phyloP scores from a whole-genome alignment of 1,140 invertebrate species.

The Drosophila funebris region DNA sequence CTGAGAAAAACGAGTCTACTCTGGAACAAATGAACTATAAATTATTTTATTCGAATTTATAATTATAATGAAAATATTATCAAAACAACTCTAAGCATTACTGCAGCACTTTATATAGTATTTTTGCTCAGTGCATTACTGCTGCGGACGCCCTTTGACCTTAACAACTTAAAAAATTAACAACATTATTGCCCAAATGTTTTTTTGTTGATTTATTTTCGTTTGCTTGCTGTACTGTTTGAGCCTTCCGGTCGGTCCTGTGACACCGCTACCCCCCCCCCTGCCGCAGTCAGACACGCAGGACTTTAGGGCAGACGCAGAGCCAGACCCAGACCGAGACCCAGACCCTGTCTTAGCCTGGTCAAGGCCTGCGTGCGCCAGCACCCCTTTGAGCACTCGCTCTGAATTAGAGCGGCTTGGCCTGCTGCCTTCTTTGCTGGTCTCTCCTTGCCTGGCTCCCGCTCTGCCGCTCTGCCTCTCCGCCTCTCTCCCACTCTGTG shows the following conservation, averaged over 20 bases:
- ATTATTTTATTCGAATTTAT: background rate
- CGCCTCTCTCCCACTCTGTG: background rate
- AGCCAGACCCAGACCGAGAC: constrained; percentile 5
- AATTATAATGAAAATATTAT: too few species aligned
- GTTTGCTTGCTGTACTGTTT: constrained; percentile 38
- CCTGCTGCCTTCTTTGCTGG: too few species aligned
- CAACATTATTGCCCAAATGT: constrained; percentile 74
- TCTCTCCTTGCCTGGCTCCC: too few species aligned
- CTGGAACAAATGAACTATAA: background rate
- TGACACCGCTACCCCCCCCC: background rate
- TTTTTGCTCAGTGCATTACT: background rate
- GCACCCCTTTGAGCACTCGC: constrained; percentile 5
- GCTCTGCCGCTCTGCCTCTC: background rate
- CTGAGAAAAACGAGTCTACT: constrained; percentile 1
- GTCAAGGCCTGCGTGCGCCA: constrained; percentile 41
- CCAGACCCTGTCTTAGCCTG: constrained; percentile 2
- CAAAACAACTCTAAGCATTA: too few species aligned
- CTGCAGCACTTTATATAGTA: background rate
- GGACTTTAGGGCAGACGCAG: constrained; percentile 12
- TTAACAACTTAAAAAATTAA: constrained; percentile 79
- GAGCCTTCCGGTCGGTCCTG: constrained; percentile 23
- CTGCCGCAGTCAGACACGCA: constrained; percentile 24
- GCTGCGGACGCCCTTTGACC: constrained; percentile 36
- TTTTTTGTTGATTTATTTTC: constrained; percentile 55
- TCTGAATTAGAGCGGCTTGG: constrained; percentile 43